phyloP scores from a whole-genome alignment of 2,888 invertebrate genomes.

The Brenthis ino region DNA sequence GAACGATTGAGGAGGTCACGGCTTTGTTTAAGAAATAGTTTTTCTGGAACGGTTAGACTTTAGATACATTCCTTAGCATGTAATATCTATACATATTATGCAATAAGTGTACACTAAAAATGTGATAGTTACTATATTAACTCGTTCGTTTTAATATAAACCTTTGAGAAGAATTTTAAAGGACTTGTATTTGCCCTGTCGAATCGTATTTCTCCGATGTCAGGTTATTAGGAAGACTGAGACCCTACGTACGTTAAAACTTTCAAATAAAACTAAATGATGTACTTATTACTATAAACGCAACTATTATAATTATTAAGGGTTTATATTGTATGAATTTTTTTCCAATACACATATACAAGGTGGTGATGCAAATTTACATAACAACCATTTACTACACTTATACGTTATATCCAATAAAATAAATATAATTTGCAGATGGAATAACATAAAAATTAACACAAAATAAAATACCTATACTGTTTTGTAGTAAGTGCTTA shows the following conservation, averaged over 20 bases:
- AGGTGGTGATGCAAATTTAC: neutral
- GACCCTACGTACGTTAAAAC: constrained; percentile 55
- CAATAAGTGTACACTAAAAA: constrained; percentile 60
- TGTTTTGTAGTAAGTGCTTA: too few relatives aligned
- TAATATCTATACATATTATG: constrained; percentile 50
- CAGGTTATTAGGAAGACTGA: constrained; percentile 68
- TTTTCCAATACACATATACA: neutral
- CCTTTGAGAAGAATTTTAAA: constrained; percentile 34
- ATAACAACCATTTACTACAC: too few relatives aligned
- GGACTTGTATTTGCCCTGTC: constrained; percentile 40
- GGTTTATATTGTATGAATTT: constrained; percentile 14
- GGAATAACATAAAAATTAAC: too few relatives aligned
- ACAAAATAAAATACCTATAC: too few relatives aligned
- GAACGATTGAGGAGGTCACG: constrained; percentile 76
- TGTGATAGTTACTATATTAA: constrained; percentile 56
- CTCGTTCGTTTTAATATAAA: constrained; percentile 35
- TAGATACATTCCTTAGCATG: constrained; percentile 55
- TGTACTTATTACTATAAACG: constrained; percentile 61
- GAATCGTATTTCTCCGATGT: constrained; percentile 44
- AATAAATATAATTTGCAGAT: too few relatives aligned
- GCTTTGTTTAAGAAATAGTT: constrained; percentile 73
- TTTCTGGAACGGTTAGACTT: constrained; percentile 40
- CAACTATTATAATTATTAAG: constrained; percentile 22
- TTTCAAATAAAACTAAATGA: constrained; percentile 54
- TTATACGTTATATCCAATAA: too few relatives aligned